phyloP scores from a whole-genome alignment of 1,140 invertebrate species.

The Neuroterus valhalla region DNA sequence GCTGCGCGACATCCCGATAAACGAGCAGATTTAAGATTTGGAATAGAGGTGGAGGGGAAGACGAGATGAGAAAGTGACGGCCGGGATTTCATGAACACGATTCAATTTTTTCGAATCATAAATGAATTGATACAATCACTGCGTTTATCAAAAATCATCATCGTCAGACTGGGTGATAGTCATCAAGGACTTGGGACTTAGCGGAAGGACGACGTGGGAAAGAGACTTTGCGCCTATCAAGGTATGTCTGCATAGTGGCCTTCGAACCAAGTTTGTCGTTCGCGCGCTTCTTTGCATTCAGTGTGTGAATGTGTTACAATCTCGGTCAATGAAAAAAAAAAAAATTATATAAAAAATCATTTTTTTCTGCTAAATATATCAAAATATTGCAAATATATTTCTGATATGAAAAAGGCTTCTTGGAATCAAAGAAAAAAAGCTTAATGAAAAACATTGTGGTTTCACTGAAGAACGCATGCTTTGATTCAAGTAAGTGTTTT shows the following conservation, averaged over 20 bases:
- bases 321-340: neutral
- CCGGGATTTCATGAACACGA: neutral
- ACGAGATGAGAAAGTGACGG: conserved; percentile 4
- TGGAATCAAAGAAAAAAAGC: too few relatives aligned
- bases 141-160: neutral
- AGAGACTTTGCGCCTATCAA: conserved; percentile 42
- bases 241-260: conserved; percentile 40
- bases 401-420: too few relatives aligned
- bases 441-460: too few relatives aligned
- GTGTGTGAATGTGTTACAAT: conserved; percentile 10
- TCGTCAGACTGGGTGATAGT: neutral
- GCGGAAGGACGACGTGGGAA: conserved; percentile 15
- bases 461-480: too few relatives aligned
- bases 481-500: too few relatives aligned
- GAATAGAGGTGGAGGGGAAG: conserved; percentile 18
- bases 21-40: conserved; percentile 21
- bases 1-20: conserved; percentile 40
- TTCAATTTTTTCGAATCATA: too few relatives aligned
- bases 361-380: too few relatives aligned
- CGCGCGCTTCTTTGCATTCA: conserved; percentile 29
- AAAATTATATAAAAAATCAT: neutral
- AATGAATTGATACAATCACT: too few relatives aligned
- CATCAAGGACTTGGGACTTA: neutral
- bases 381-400: too few relatives aligned
- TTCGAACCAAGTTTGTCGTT: conserved; percentile 33